Base-by-base conservation (phyloP, 2,113 vertebrate genomes). In the Ammodytes marinus region DNA sequence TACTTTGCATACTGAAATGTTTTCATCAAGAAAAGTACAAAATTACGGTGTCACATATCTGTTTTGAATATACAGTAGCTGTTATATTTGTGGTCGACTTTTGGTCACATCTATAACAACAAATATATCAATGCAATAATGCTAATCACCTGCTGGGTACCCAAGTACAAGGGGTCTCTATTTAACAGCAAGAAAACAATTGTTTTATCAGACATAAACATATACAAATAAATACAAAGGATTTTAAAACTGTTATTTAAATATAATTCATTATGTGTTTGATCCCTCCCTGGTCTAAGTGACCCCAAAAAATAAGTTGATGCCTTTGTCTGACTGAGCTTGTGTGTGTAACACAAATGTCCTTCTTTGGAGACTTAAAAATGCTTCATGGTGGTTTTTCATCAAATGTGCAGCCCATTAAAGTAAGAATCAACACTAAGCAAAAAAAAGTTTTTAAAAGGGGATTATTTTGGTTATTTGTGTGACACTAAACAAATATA, bases 11-110 rank as follows among this genome's bases (percentile, higher is more conserved):
- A 15, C 27, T 17, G 2, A 19, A 39, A 10, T 50, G 11, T 37
- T 45, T 67, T 75, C 35, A 64, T 47, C 59, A 15, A 40, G 55
- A 71, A 57, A 58, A 69, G 49, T 61, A 17, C 47, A 72, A 54
- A n/a, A 65, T 66, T 60, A 63, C 1, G 8, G n/a, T 35, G 46
- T 6, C 49, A 0, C 2, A 0, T 15, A 42, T 61, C 54, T 58
- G 35, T 17, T 42, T 12, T 59, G 5, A 69, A 64, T 74, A 27
- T 71, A 37, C 42, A 12, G 53, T 58, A 43, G 64, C 43, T 45
- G 59, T 74, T 52, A 4, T 9, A 8, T 45, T 69, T 0, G 5
- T 68, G 35, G 47, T 46, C 27, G 49, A 12, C 10, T 40, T 50
- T 9, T 19, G 7, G 4, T 61, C 17, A 61, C 39, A 72, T n/a